These are phyloP conservation scores for Onychostoma macrolepis DNA, from an alignment of 2,113 vertebrate species.

Conservation along the genomic window DNA sequence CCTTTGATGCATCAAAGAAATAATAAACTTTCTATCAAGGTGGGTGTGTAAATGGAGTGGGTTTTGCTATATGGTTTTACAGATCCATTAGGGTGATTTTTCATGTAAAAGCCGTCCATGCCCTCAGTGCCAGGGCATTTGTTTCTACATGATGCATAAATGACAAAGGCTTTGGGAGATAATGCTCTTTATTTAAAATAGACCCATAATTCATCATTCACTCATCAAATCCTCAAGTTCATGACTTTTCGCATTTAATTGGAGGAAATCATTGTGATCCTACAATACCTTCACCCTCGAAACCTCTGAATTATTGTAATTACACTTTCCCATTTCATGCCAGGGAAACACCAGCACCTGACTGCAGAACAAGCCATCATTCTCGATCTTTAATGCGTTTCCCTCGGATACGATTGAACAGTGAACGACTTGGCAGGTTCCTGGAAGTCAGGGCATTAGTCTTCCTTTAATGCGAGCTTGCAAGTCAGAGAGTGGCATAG, in stretches of 20 bases:
- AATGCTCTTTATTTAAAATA: slow-evolving; percentile 11
- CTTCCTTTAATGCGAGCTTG: slow-evolving; percentile 1
- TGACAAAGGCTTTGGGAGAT: slow-evolving; percentile 23
- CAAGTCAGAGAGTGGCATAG: not conserved
- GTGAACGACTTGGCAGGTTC: slow-evolving; percentile 16
- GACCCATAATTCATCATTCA: slow-evolving; percentile 28
- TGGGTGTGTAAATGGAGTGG: not conserved
- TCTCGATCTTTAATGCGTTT: not conserved
- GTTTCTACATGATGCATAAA: slow-evolving; percentile 23
- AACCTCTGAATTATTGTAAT: slow-evolving; percentile 17
- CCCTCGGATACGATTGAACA: not conserved
- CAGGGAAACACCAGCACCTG: not conserved
- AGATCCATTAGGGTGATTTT: not conserved
- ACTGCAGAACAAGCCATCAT: not conserved
- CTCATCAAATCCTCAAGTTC: not conserved
- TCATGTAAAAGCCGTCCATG: not conserved
- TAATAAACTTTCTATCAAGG: not conserved
- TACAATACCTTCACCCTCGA: not conserved
- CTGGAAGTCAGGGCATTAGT: slow-evolving; percentile 23
- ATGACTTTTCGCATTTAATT: slow-evolving; percentile 4
- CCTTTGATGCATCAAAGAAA: slow-evolving; percentile 18
- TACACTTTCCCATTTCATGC: slow-evolving; percentile 19
- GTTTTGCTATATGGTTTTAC: slow-evolving; percentile 4
- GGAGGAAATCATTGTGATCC: not conserved
- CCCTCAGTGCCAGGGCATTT: not conserved